Percentiles rank a stretch among this genome's conserved stretches.
Conservation (phyloP, 2,113 vertebrate genomes). For the Halcyon senegalensis region DNA sequence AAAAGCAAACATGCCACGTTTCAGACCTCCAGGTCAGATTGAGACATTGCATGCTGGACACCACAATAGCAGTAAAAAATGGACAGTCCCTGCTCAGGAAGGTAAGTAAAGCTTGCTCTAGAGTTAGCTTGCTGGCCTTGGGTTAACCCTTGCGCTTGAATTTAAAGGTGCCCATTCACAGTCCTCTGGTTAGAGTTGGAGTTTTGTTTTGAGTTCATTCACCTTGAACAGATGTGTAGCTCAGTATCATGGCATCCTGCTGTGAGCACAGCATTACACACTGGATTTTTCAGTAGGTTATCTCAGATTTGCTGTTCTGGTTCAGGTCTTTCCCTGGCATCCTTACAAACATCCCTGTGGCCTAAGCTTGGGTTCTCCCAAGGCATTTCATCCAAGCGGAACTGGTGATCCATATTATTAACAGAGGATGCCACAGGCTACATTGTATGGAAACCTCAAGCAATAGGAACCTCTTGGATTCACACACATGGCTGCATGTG, state of each 20-base stretch:
- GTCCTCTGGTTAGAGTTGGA: background rate
- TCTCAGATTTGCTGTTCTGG: background rate
- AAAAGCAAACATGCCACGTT: background rate
- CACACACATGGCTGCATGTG: fast-evolving
- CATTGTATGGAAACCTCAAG: background rate
- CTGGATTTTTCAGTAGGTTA: background rate
- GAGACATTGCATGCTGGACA: background rate
- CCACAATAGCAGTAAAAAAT: background rate
- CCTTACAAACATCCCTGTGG: background rate
- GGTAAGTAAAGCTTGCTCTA: background rate
- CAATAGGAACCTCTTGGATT: background rate
- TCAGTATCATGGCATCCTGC: background rate
- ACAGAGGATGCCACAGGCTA: background rate
- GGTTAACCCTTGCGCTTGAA: background rate
- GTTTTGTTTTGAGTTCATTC: background rate
- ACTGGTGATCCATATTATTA: background rate
- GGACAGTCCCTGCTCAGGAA: background rate
- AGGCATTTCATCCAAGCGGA: background rate
- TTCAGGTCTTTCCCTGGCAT: background rate
- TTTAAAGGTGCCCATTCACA: background rate
- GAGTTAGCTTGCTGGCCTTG: background rate
- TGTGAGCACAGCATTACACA: fast-evolving
- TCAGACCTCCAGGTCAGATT: background rate
- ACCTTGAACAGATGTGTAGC: background rate
- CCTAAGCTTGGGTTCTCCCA: background rate